phyloP scores from a whole-genome alignment of 2,888 invertebrate genomes.

The Drosophila limbata region DNA sequence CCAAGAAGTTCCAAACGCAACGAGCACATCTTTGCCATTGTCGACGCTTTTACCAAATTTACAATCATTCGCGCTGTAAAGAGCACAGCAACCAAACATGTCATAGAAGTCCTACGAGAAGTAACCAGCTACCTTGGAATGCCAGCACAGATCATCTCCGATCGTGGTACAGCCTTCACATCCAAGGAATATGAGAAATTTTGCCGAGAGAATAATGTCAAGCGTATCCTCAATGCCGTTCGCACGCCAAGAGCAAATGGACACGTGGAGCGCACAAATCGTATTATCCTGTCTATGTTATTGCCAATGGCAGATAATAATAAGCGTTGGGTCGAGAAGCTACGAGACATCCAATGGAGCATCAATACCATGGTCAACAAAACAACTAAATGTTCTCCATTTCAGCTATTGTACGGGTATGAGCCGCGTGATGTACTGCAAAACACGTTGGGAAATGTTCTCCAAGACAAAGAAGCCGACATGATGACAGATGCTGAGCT shows the following conservation, averaged over 20 bases:
- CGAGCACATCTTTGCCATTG: slow-evolving; percentile 1
- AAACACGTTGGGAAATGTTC: slow-evolving; percentile 1
- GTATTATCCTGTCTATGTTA: slow-evolving; percentile 6
- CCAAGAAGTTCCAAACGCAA: slow-evolving; percentile 4
- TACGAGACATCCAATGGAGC: slow-evolving; percentile 8
- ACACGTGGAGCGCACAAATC: not conserved
- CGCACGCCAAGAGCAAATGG: too few species aligned
- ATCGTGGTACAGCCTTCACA: too few species aligned
- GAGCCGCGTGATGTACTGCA: slow-evolving; percentile 4
- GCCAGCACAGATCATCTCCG: too few species aligned
- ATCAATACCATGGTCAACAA: slow-evolving; percentile 9
- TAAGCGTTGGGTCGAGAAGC: slow-evolving; percentile 8
- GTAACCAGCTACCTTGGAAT: too few species aligned
- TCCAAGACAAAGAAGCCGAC: not conserved
- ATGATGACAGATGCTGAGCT: slow-evolving; percentile 17
- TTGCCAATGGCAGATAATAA: slow-evolving; percentile 2
- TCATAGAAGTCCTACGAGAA: too few species aligned
- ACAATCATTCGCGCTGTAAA: not conserved
- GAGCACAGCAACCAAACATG: too few species aligned
- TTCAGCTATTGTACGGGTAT: slow-evolving; percentile 6
- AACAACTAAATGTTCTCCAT: too few species aligned
- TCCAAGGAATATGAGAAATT: too few species aligned
- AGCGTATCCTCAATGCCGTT: too few species aligned
- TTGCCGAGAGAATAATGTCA: too few species aligned
- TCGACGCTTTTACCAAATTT: slow-evolving; percentile 11